Evolutionary conservation across 2,797 vertebrate genomes (phyloP), one percentile per base, ranked within the genome.

Genomic region (Phaenicophaeus curvirostris): DNA sequence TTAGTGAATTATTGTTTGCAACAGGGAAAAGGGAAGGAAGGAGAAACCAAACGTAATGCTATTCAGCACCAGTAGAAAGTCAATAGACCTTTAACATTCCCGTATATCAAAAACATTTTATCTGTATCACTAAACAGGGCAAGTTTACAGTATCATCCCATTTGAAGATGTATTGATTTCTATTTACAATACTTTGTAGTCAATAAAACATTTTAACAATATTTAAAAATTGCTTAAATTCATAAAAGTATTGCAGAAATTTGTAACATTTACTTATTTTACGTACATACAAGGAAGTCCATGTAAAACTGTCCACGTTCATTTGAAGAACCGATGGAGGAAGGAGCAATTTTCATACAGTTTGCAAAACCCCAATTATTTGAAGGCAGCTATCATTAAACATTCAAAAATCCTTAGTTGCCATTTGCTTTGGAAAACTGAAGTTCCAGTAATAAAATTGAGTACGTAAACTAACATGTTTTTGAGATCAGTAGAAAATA

Each of bases 391-490:
- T 93, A 91, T 88, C 96, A 97, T 57, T 96, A 95, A 94, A 96
- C 95, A 98, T 97, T 97, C 97, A 98, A 98, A 98, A 98, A 97
- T 97, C 97, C 96, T 91, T 97, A 97, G 97, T 98, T 98, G 98
- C 95, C 95, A 71, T 95, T 97, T 96, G 95, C 95, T 97, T 97
- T 97, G 98, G 97, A 97, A 98, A 96, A 97, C 97, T 97, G 89
- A 97, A 96, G 80, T 97, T 98, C 97, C 96, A 98, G 97, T 98
- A 98, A 97, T 96, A 97, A 98, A 98, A 96, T 74, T n/a, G 93
- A 98, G 95, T 84, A 92, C 98, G 98, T 97, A 97, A 98, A 98
- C 97, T 97, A 98, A 98, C 97, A 98, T 98, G 97, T 96, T 97
- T 88, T 87, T 98, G 98, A 98, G 96, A 97, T 98, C 98, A 98